Evolutionary conservation across 2,797 vertebrate species (phyloP).

Genomic region (Hylomyscus alleni): DNA sequence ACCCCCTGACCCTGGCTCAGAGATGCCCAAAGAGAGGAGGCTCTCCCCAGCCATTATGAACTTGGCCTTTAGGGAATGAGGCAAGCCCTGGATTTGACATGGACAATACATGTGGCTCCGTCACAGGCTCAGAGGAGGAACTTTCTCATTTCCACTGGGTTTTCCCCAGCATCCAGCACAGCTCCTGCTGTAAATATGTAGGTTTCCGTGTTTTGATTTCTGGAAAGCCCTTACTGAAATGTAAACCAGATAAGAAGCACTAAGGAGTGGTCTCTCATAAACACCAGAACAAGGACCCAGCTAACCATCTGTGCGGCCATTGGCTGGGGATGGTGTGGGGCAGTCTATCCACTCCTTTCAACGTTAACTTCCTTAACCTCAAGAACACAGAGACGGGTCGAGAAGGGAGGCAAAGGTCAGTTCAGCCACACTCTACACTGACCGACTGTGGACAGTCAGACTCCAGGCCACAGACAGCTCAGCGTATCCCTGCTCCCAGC

Average conservation of each 20-base stretch:
- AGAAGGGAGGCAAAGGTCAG: background rate
- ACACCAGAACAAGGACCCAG: constrained; percentile 51
- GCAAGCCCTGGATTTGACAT: constrained; percentile 66
- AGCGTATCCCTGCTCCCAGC: no score
- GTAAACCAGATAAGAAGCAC: constrained; percentile 60
- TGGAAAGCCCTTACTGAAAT: constrained; percentile 71
- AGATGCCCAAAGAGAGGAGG: constrained; percentile 44
- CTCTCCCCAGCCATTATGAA: constrained; percentile 15
- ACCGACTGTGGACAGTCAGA: no score
- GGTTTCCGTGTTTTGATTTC: constrained; percentile 70
- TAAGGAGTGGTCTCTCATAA: constrained; percentile 50
- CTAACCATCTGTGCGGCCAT: constrained; percentile 34
- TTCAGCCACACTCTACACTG: background rate
- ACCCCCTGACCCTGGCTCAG: constrained; percentile 24
- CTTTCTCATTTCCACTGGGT: constrained; percentile 70
- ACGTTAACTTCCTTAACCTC: constrained; percentile 20
- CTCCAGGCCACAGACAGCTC: background rate
- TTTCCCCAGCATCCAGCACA: constrained; percentile 43
- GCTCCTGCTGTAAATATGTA: constrained; percentile 48
- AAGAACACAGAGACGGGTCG: constrained; percentile 42
- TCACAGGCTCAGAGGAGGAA: constrained; percentile 70
- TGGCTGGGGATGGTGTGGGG: background rate
- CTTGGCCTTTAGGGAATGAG: constrained; percentile 10
- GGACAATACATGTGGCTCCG: background rate
- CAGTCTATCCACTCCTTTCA: constrained; percentile 45